Evolutionary conservation across 2,113 vertebrate species (phyloP), one percentile per base, ranked within the genome.

Genomic region (Oceanites oceanicus): DNA sequence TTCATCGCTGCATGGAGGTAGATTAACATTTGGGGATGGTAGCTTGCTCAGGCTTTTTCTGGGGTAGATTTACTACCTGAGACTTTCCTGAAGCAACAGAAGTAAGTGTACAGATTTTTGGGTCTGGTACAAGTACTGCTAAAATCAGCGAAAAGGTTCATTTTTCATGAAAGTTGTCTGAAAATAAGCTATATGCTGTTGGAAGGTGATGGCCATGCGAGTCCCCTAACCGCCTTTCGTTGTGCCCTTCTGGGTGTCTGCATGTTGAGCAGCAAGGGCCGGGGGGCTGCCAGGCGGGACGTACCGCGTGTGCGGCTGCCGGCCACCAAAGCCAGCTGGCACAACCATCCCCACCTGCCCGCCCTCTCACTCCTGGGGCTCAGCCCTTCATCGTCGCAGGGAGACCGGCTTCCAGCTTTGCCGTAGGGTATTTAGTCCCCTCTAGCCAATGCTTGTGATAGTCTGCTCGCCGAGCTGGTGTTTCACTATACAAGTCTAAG

Each of bases 291-390:
- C 18, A 36, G 49, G 23, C 2, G 3, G 52, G 29, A 58, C 7
- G 3, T 8, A 13, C 32, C 4, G 1, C 2, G 3, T 3, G 0
- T 11, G 22, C 3, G 29, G 26, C 20, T 34, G 32, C 38, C 2
- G 4, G 26, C 12, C 38, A 45, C 9, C 21, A 14, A 50, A 42
- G 52, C 15, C 67, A 90, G 30, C 13, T 19, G 11, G 26, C 32
- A 47, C 2, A 1, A 55, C 26, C 3, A 2, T 29, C 26, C 40
- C n/a, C 45, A 26, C 53, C 45, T 22, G 29, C 12, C 7, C 8
- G 3, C 13, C 15, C 21, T 56, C 59, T 38, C 4, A 2, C 6
- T 47, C 29, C 26, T 38, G 61, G 30, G 30, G 26, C 38, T 75
- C 32, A 36, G 27, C 47, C 61, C 47, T 66, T 25, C 9, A 27